Base-by-base conservation (phyloP, 1,140 invertebrate species). In the Drosophila triauraria region DNA sequence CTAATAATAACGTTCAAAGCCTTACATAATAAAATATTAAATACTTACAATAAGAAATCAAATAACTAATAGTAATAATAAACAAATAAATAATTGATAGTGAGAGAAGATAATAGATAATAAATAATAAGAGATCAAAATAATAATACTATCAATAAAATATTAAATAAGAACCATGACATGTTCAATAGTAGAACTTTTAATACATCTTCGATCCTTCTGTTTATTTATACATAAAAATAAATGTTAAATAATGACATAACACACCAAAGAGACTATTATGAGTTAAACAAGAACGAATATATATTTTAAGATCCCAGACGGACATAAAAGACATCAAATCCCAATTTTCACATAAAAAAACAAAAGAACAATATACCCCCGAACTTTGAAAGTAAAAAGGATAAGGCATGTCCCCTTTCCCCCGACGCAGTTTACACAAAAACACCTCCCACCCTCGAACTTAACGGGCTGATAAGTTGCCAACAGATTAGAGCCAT, bases 401-500 rank as follows among this genome's bases (percentile, higher is more conserved):
- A 35, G 51, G 32, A 35, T 53, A 50, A 53, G 17, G 32, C 4
- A 32, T 12, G 20, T 35, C 32, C 47, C 23, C 59, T 50, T 43
- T 38, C 10, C 30, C 27, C 1, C 7, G n/a, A 9, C 15, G 4
- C 15, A n/a, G 30, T 50, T 46, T n/a, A n/a, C 23, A 56, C 53
- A 56, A 40, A 40, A 47, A 8, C 32, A 35, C 32, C 64, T 17
- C 46, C 30, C 68, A 68, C 44, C 25, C 46, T 20, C 43, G 2
- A 50, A 23, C 54, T 60, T 47, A 58, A 75, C 25, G 30, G 27
- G 8, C 72, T 65, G 59, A 56, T 75, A 75, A 75, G 71, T 75
- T 75, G 71, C 70, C 40, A 75, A 75, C 71, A 75, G 71, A 75
- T 75, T 75, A 75, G 58, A 47, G 58, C 35, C 70, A 75, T 75